Conservation (phyloP, 2,888 invertebrate species). For the Anticlea derivata region DNA sequence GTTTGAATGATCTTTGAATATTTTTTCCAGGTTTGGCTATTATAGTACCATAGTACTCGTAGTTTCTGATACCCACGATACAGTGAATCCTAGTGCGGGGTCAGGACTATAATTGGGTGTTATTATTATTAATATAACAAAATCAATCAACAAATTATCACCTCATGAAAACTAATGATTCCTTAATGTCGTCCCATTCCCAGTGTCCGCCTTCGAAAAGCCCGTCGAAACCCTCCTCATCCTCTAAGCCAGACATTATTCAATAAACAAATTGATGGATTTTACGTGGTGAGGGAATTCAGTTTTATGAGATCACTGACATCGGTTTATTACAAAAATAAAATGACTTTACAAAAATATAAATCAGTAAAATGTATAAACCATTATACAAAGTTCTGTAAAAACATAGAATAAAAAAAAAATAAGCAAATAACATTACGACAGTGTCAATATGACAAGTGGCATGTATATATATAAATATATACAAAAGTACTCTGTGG, state of each 20-base stretch:
- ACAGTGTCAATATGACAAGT: neutral
- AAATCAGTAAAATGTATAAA: neutral
- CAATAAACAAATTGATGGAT: neutral
- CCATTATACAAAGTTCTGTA: neutral
- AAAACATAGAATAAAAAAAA: neutral
- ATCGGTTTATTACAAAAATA: conserved; percentile 3
- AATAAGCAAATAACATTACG: neutral
- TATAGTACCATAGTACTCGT: too few relatives aligned
- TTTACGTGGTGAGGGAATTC: neutral
- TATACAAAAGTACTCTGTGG: too few relatives aligned
- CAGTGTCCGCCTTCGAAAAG: conserved; percentile 61
- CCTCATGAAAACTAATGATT: conserved; percentile 49
- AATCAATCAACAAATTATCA: too few relatives aligned
- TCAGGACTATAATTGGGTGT: too few relatives aligned
- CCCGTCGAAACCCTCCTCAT: conserved; percentile 41
- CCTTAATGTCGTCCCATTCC: conserved; percentile 57
- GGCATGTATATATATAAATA: too few relatives aligned
- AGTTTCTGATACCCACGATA: too few relatives aligned
- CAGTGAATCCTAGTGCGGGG: too few relatives aligned
- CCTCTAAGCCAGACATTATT: conserved; percentile 25
- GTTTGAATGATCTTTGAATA: too few relatives aligned
- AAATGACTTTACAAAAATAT: neutral
- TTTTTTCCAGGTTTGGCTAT: too few relatives aligned
- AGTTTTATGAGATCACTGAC: neutral
- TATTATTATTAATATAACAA: too few relatives aligned